These are phyloP conservation scores for Stegodyphus dumicola DNA, from an alignment of 1,140 invertebrate species.

Conservation along the genomic window DNA sequence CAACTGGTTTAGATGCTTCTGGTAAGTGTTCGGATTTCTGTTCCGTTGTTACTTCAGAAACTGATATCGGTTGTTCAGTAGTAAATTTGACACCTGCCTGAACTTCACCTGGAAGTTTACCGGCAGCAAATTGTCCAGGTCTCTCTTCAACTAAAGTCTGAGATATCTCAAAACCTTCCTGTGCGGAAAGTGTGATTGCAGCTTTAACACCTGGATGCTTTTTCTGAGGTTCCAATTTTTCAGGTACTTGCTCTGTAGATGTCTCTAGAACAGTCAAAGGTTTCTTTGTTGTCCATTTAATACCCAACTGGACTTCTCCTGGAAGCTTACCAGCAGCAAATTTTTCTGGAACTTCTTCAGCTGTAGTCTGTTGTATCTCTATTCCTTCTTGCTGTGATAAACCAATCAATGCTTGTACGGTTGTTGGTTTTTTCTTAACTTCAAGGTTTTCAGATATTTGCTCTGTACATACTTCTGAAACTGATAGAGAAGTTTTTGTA, in stretches of 20 bases:
- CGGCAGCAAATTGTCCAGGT: slow-evolving; percentile 57
- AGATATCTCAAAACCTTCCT: slow-evolving; percentile 56
- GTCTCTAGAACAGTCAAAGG: slow-evolving; percentile 42
- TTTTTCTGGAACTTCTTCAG: slow-evolving; percentile 49
- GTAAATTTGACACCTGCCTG: slow-evolving; percentile 46
- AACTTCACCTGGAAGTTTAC: slow-evolving; percentile 58
- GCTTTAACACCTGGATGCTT: slow-evolving; percentile 60
- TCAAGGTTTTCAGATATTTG: slow-evolving; percentile 35
- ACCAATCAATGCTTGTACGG: slow-evolving; percentile 24
- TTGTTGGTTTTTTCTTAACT: slow-evolving; percentile 22
- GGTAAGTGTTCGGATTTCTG: slow-evolving; percentile 35
- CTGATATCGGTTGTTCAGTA: slow-evolving; percentile 33
- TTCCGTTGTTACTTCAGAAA: slow-evolving; percentile 52
- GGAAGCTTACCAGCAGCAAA: slow-evolving; percentile 54
- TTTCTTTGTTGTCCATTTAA: slow-evolving; percentile 49
- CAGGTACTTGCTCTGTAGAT: slow-evolving; percentile 31
- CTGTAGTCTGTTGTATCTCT: slow-evolving; percentile 44
- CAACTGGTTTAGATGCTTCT: slow-evolving; percentile 24
- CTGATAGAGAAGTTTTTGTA: slow-evolving; percentile 37
- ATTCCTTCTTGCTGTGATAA: slow-evolving; percentile 35
- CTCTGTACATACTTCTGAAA: slow-evolving; percentile 49
- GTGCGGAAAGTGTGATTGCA: slow-evolving; percentile 19
- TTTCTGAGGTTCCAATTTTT: slow-evolving; percentile 65
- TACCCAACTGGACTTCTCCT: slow-evolving; percentile 38
- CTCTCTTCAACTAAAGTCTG: slow-evolving; percentile 48